phyloP scores from a whole-genome alignment of 2,888 invertebrate species.

The Epistrophella euchroma region DNA sequence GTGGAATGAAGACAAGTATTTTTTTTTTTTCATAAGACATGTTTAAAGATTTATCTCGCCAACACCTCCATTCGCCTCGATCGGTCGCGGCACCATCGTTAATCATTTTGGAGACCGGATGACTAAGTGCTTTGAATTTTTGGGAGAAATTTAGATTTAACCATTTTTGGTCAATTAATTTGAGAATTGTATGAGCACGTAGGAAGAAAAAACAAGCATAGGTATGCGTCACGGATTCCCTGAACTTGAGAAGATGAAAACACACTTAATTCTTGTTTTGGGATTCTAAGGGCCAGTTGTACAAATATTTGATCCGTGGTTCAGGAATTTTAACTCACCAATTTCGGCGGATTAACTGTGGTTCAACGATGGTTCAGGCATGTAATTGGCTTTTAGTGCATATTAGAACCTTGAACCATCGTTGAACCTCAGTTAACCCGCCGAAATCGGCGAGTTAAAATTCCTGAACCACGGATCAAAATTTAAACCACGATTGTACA shows the following conservation, averaged over 20 bases:
- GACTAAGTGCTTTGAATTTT: conserved; percentile 24
- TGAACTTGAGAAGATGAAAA: not conserved
- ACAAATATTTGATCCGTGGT: no score
- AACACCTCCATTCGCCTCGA: not conserved
- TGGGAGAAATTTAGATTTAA: not conserved
- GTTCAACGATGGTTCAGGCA: no score
- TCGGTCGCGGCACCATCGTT: not conserved
- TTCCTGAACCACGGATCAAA: no score
- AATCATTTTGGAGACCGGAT: conserved; percentile 12
- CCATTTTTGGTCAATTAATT: conserved; percentile 27
- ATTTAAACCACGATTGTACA: no score
- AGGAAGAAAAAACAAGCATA: conserved; percentile 1
- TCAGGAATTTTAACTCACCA: no score
- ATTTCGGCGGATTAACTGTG: no score
- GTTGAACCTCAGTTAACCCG: no score
- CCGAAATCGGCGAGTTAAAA: no score
- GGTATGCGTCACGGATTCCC: conserved; percentile 30
- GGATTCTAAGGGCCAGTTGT: no score
- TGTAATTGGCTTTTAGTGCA: no score
- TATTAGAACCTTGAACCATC: no score
- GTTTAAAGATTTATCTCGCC: conserved; percentile 7
- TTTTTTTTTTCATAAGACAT: not conserved
- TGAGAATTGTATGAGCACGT: not conserved
- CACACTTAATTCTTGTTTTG: not conserved
- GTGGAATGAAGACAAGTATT: conserved; percentile 3